A percentile compares a stretch with the other conserved stretches of the same genome.
Conservation (phyloP, 2,888 invertebrate species). For the Hypselothyrea guttata region DNA sequence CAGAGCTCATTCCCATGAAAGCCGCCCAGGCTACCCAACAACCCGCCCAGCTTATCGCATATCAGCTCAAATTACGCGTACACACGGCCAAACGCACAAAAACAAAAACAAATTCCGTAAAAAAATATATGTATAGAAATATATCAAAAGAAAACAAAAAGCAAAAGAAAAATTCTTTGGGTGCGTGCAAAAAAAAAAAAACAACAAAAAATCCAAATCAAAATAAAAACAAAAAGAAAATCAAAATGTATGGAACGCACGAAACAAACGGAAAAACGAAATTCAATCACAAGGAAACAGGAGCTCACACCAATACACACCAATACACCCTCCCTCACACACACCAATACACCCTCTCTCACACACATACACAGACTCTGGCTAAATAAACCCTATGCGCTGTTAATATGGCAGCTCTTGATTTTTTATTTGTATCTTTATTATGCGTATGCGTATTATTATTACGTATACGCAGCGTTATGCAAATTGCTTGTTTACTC, state of each 20-base stretch:
- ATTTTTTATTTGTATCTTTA: constrained; percentile 24
- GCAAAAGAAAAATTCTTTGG: constrained; percentile 34
- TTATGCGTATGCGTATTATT: constrained; percentile 37
- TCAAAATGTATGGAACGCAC: constrained; percentile 3
- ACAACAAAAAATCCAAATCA: no score
- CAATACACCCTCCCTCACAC: constrained; percentile 5
- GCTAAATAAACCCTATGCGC: constrained; percentile 18
- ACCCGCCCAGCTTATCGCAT: constrained; percentile 52
- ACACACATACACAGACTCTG: constrained; percentile 20
- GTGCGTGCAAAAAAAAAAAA: constrained; percentile 51
- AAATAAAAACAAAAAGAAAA: not conserved
- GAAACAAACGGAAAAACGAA: constrained; percentile 19
- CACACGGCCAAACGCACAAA: constrained; percentile 35
- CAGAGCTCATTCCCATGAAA: constrained; percentile 35
- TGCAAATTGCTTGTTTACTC: constrained; percentile 62
- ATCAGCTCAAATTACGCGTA: constrained; percentile 69
- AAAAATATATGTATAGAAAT: constrained; percentile 16
- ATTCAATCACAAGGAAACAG: constrained; percentile 42
- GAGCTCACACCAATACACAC: not conserved
- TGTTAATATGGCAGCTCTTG: constrained; percentile 55
- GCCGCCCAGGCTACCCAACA: constrained; percentile 2
- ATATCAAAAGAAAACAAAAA: constrained; percentile 6
- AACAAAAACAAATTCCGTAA: constrained; percentile 8
- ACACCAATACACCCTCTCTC: not conserved
- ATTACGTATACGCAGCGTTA: constrained; percentile 67